phyloP scores from a whole-genome alignment of 2,113 vertebrate genomes.

The Dipodomys stephensi region DNA sequence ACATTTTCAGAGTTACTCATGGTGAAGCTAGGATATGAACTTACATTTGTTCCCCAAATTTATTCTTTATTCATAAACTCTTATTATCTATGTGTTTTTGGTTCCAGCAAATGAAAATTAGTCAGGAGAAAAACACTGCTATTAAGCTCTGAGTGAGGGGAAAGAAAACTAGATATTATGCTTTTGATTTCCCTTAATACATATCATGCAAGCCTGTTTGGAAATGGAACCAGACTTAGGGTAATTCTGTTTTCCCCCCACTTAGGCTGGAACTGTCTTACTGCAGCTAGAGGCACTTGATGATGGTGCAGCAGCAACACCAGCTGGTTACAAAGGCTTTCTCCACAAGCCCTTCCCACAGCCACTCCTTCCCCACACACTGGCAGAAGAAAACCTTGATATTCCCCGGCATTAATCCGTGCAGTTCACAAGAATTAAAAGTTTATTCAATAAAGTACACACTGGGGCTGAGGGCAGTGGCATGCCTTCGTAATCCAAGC shows the following conservation, averaged over 20 bases:
- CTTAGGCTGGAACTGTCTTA: slow-evolving; percentile 9
- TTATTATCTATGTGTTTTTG: background rate
- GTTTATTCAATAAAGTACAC: background rate
- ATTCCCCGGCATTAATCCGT: no score
- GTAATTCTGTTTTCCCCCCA: background rate
- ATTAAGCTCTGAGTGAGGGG: background rate
- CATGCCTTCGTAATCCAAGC: no score
- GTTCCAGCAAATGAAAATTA: background rate
- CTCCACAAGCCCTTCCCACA: background rate
- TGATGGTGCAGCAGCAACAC: slow-evolving; percentile 7
- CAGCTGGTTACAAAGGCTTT: background rate
- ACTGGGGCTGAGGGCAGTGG: no score
- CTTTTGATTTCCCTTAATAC: background rate
- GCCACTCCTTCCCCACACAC: background rate
- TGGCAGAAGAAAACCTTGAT: background rate
- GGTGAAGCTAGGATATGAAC: background rate
- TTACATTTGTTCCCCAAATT: background rate
- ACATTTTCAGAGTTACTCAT: background rate
- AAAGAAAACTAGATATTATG: background rate
- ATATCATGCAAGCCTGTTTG: background rate
- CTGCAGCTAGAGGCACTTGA: background rate
- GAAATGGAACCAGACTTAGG: background rate
- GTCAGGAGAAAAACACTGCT: background rate
- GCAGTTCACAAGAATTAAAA: background rate
- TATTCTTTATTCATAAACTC: background rate